Conservation (phyloP, 2,113 vertebrate species). For the Malurus cyaneus region DNA sequence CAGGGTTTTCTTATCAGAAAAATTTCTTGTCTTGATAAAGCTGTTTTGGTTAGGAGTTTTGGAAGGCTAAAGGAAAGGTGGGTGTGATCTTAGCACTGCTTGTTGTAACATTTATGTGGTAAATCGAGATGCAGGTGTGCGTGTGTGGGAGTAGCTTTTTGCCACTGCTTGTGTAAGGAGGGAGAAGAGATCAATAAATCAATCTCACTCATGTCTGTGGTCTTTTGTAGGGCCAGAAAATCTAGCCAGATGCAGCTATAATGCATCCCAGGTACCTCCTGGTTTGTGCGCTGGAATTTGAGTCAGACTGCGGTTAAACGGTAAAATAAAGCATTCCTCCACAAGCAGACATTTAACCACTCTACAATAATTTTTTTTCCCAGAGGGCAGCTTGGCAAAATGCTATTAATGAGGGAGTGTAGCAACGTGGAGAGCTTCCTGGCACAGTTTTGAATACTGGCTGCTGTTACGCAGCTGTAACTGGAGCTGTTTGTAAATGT, state of each 20-base stretch:
- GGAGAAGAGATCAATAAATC: conserved; percentile 6
- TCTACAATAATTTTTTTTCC: conserved; percentile 25
- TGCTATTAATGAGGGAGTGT: conserved; percentile 35
- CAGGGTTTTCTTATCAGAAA: not conserved
- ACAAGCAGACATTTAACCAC: conserved; percentile 44
- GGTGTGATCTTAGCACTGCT: not conserved
- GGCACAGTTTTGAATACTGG: conserved; percentile 12
- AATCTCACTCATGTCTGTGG: not conserved
- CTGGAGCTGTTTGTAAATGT: conserved; percentile 14
- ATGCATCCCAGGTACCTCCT: conserved; percentile 26
- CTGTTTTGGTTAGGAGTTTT: not conserved
- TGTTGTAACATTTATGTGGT: not conserved
- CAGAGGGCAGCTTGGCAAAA: conserved; percentile 47
- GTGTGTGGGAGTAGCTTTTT: not conserved
- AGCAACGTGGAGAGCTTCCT: conserved; percentile 31
- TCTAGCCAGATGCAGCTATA: not conserved
- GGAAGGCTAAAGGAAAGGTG: not conserved
- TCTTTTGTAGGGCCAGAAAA: not conserved
- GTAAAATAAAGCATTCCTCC: conserved; percentile 33
- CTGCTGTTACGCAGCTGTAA: conserved; percentile 3
- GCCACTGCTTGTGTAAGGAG: not conserved
- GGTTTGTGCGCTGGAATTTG: not conserved
- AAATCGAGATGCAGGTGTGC: not conserved
- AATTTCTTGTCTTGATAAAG: not conserved
- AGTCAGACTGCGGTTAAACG: conserved; percentile 36